Percentiles rank a stretch among this genome's conserved stretches.
phyloP scores from a whole-genome alignment of 1,140 invertebrate genomes.

The Drosophila pectinifera region DNA sequence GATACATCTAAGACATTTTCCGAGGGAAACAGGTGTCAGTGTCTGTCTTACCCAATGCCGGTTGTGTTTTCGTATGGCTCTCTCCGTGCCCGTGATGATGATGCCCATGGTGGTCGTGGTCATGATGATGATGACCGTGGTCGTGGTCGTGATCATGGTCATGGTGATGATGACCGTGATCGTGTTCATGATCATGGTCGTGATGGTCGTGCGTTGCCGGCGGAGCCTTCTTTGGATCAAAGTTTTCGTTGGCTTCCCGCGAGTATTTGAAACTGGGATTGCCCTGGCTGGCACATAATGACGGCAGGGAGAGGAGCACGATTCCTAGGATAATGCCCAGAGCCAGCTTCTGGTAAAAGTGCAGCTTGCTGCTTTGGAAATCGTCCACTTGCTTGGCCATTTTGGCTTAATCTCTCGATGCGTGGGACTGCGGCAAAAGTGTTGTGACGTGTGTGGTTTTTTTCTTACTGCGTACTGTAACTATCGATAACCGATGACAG shows the following conservation, averaged over 20 bases:
- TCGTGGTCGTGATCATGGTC: slow-evolving; percentile 38
- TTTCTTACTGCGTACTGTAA: slow-evolving; percentile 34
- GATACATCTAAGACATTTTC: slow-evolving; percentile 10
- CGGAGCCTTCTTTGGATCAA: slow-evolving; percentile 59
- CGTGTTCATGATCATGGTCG: slow-evolving; percentile 71
- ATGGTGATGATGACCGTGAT: slow-evolving; percentile 52
- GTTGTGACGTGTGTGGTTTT: slow-evolving; percentile 76
- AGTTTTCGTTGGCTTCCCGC: slow-evolving; percentile 88
- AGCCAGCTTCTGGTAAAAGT: slow-evolving; percentile 63
- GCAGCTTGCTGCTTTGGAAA: slow-evolving; percentile 47
- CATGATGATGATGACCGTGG: slow-evolving; percentile 40
- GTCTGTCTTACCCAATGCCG: slow-evolving; percentile 52
- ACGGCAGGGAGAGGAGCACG: slow-evolving; percentile 68
- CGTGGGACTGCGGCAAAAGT: slow-evolving; percentile 32
- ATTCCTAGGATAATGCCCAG: slow-evolving; percentile 56
- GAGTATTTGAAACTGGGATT: slow-evolving; percentile 90
- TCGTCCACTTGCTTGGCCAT: slow-evolving; percentile 68
- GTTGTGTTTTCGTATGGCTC: slow-evolving; percentile 23
- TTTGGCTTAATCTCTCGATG: slow-evolving; percentile 14
- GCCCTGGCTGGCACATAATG: slow-evolving; percentile 66
- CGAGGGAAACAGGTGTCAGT: background rate
- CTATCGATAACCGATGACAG: slow-evolving; percentile 35
- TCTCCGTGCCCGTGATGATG: slow-evolving; percentile 37
- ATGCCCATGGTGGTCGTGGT: slow-evolving; percentile 44
- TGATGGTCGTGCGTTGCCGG: slow-evolving; percentile 60